phyloP scores from a whole-genome alignment of 2,797 vertebrate genomes.

The Pygocentrus nattereri region DNA sequence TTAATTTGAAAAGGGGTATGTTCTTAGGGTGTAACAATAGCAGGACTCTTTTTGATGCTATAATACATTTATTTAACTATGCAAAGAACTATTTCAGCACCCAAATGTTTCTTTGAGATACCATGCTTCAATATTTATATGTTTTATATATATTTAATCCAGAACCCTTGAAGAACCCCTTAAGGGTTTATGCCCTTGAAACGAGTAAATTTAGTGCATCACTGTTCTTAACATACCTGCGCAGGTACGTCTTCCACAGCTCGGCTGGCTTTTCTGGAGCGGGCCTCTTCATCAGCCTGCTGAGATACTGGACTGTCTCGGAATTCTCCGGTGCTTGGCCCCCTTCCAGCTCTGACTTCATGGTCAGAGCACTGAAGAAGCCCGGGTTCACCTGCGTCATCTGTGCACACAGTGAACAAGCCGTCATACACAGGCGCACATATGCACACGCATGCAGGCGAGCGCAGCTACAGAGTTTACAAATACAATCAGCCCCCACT shows the following conservation, averaged over 20 bases:
- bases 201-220: too few species aligned
- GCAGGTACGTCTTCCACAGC: constrained; percentile 95
- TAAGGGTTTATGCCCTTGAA: too few species aligned
- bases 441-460: constrained; percentile 41
- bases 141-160: too few species aligned
- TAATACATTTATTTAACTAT: too few species aligned
- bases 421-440: constrained; percentile 15
- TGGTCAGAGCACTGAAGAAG: constrained; percentile 86
- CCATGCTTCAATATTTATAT: too few species aligned
- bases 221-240: constrained; percentile 79
- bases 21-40: too few species aligned
- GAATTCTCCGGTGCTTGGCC: constrained; percentile 74
- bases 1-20: background rate
- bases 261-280: constrained; percentile 87
- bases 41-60: too few species aligned
- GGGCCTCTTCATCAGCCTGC: constrained; percentile 89
- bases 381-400: constrained; percentile 89
- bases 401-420: constrained; percentile 70
- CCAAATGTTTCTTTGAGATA: too few species aligned
- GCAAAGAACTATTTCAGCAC: too few species aligned
- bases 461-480: constrained; percentile 59
- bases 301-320: constrained; percentile 88
- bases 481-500: constrained; percentile 70
- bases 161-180: too few species aligned
- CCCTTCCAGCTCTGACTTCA: constrained; percentile 88